Evolutionary conservation across 2,888 invertebrate species (phyloP), one percentile per base, ranked within the genome.

Genomic region (Hypolimnas misippus): DNA sequence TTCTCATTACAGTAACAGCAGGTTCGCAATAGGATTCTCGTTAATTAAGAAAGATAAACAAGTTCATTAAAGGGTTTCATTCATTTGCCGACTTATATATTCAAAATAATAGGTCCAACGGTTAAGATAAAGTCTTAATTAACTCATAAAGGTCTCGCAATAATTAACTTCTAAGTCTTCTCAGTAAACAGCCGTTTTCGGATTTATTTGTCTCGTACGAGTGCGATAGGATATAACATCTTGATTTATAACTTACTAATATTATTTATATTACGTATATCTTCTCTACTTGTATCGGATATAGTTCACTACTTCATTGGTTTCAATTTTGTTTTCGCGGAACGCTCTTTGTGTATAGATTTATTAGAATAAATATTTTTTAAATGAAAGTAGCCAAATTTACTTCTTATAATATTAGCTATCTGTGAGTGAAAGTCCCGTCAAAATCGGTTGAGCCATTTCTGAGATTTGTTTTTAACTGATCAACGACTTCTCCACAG

Each of bases 91-190:
- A 40, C 31, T 51, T 58, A 14, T 58, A 58, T 51, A 49, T 46
- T 38, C 51, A 51, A 51, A 29, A 14, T 51, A 51, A 29, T 31
- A 40, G 38, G 38, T 38, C 51, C 40, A 14, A 57, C 40, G 51
- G 19, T 59, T 59, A 65, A 65, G 63, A 66, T 63, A 69, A 65
- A 63, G 64, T 54, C 65, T 65, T 67, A 67, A 69, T 65, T 69
- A 65, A 67, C 68, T 63, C 59, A 31, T 50, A 50, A 62, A 63
- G 62, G 62, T 53, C 59, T 62, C 50, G 59, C 59, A 52, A 63
- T 66, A 62, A 64, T 69, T 65, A 66, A 67, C 63, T 65, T 53
- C 40, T 40, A 53, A 58, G 57, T 31, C 31, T 44, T 40, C 42
- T 40, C 25, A 58, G 51, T 29, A 58, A 51, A 42, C 19, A 42